Evolutionary conservation across 2,113 vertebrate species (phyloP), one percentile per base, ranked within the genome.

Genomic region (Oostethus manadensis): DNA sequence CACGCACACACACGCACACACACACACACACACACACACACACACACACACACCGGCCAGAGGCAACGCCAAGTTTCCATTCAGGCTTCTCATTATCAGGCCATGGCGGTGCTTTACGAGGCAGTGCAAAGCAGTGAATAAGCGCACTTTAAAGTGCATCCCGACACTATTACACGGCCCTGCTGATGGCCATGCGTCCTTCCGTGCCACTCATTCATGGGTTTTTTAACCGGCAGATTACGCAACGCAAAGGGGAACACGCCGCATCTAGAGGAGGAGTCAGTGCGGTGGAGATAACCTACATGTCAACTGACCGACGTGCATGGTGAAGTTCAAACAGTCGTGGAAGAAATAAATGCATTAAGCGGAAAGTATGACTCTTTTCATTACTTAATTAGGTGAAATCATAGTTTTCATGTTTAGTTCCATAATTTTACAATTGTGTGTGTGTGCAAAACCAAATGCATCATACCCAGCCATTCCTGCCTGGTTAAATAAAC

Each of bases 141-240:
- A 90, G 87, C 86, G 85, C 87, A 88, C 88, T 90, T 89, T 90
- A 86, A 88, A 89, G 90, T 86, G 78, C 77, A 84, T 89, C 81
- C 83, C 84, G 88, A 90, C 90, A 89, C 84, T 82, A 81, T 89
- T 88, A 89, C 80, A 79, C 78, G 86, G 82, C 79, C 74, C 64
- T 56, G 82, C 73, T 83, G 86, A 87, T 81, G 82, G 79, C 82
- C 56, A 84, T 80, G 33, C 6, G 33, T 81, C 83, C 84, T 86
- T 88, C 86, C 88, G 87, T n/a, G n/a, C 80, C 84, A 85, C 86
- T 88, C 87, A 81, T 90, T 90, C 86, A 89, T 89, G 90, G 88
- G 89, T 88, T 88, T 90, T 88, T 26, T 26, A 89, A 90, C 84
- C 81, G 84, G 86, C 78, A 62, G 85, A 89, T 89, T 87, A 2